phyloP scores from a whole-genome alignment of 2,113 vertebrate genomes.

The human region DNA sequence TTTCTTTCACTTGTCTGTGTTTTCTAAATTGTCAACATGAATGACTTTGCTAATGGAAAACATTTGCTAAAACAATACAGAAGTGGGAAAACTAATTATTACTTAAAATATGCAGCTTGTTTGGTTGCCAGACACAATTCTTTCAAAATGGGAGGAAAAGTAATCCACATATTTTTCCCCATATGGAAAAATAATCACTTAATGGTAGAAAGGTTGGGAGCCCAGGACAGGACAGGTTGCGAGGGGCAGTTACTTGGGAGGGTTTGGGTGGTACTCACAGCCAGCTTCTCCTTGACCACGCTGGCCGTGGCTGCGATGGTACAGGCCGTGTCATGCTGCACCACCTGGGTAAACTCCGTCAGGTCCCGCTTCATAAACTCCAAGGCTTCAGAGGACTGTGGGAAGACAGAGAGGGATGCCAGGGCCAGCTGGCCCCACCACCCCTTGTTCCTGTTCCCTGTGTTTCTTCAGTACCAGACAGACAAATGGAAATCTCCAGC shows the following conservation, averaged over 20 bases:
- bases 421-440: background rate
- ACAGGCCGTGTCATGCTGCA: slow-evolving; percentile 98
- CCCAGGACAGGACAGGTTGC: background rate
- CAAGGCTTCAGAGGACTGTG: slow-evolving; percentile 95
- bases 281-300: slow-evolving; percentile 95
- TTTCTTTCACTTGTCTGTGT: background rate
- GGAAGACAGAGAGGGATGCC: background rate
- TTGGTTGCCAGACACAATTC: background rate
- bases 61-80: background rate
- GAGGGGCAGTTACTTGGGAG: background rate
- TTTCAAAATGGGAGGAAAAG: slow-evolving; percentile 17
- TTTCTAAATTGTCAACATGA: background rate
- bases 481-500: background rate
- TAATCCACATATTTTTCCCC: background rate
- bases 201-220: background rate
- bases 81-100: background rate
- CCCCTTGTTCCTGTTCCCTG: background rate
- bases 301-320: slow-evolving; percentile 96
- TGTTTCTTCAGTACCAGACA: background rate
- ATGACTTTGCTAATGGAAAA: slow-evolving; percentile 1
- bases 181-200: background rate
- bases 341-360: slow-evolving; percentile 95
- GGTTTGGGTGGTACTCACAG: slow-evolving; percentile 85
- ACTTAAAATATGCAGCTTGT: background rate
- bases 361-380: slow-evolving; percentile 98